Base-by-base conservation (phyloP, 2,797 vertebrate genomes). In the Avahi laniger region DNA sequence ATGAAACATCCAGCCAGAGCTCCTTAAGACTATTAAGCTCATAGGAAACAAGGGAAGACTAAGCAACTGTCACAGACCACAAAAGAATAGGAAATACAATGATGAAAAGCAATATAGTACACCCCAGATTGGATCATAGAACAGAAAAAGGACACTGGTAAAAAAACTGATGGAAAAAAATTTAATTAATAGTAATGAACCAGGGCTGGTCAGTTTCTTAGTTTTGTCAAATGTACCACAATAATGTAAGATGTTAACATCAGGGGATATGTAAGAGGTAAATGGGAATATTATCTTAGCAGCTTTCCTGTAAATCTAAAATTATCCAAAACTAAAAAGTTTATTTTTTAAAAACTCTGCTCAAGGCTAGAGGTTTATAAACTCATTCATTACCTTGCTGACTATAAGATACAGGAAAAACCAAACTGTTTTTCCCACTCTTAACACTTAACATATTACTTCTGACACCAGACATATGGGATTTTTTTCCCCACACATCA, bases 281-380 rank as follows among this genome's bases (percentile, higher is more conserved):
- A 30, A 59, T 69, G 33, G 43, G 7, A 86, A 81, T 65, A 83
- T 41, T 70, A 83, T 78, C 61, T 69, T 54, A 93, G 63, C 46
- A 80, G 41, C 41, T 57, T 67, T 81, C n/a, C 57, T 73, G 4
- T 67, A 67, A 59, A 81, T 35, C 67, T 41, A 81, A 96, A 86
- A 86, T 81, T 90, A 43, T 73, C 89, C 73, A 41, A 73, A 90
- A 67, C 67, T 67, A 67, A 95, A 79, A 63, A 63, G 38, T 72
- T 54, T 89, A 7, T 72, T 83, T 83, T 69, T 18, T 3, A 22
- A 48, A 46, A 75, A 75, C 59, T 81, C 41, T 86, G 73, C 41
- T 79, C 17, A 86, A 79, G 54, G 11, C 38, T 72, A 65, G 61
- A 70, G 41, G 30, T 28, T 79, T 85, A 86, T 20, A 85, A 63